Base-by-base conservation (phyloP, 2,888 invertebrate genomes). In the Trissoscelio sp. region DNA sequence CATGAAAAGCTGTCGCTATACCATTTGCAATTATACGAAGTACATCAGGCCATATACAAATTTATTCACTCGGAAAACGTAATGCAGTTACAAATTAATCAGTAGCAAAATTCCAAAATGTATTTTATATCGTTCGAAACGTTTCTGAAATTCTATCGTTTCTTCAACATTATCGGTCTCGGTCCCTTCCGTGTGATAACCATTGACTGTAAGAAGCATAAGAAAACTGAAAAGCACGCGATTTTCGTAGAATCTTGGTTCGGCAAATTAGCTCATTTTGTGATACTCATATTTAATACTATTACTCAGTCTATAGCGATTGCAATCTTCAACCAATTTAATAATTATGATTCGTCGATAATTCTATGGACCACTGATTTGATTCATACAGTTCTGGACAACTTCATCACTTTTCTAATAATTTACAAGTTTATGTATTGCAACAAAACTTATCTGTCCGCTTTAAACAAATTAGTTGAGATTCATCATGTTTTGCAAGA, bases 131-230 rank as follows among this genome's bases (percentile, higher is more conserved):
- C 51, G 4, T 9, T 28, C 11, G 28, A 14, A 24, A 28, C 24
- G 0, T 60, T 60, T 18, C 11, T 42, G 11, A 60, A 42, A 44
- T 60, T 60, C 0, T 60, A n/a, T 7, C 11, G n/a, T 6, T 60
- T 42, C 11, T 60, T 60, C n/a, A 60, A 44, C 11, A n/a, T 44
- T 12, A 44, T 60, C 16, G 58, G 58, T 28, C 42, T 60, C n/a
- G 42, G 58, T 2, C 42, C 58, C 0, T 42, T 39, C 6, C 16
- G 14, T 7, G 5, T 44, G 4, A 44, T 14, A 24, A 42, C 42
- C 1, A 9, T 44, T 20, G 3, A 3, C 7, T 44, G 20, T 5
- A 9, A 44, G 7, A 44, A 20, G 3, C 44, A 44, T 9, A 3
- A 9, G 1, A 42, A 14, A 14, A 0, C 14, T 14, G 3, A 7